These are phyloP conservation scores for Sclerodermus sp. DNA, from an alignment of 2,888 invertebrate genomes.

Conservation along the genomic window DNA sequence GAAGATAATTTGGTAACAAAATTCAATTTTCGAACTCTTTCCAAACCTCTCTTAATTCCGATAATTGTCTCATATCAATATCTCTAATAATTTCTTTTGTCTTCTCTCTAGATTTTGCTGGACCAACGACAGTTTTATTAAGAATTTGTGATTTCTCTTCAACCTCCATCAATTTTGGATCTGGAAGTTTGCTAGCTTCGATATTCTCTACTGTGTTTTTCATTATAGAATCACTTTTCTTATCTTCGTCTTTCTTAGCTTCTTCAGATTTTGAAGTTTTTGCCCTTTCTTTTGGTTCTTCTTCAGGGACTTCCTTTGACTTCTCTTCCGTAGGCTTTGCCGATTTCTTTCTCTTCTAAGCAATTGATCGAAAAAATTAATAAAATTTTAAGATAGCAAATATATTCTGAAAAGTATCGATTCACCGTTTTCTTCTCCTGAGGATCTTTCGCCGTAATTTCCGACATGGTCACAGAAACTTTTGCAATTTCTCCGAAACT, in stretches of 20 bases:
- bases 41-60: constrained; percentile 67
- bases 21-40: no score
- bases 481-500: no score
- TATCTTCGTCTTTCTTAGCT: constrained; percentile 1
- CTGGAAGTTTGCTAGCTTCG: no score
- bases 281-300: background rate
- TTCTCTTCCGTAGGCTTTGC: constrained; percentile 10
- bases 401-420: background rate
- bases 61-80: constrained; percentile 65
- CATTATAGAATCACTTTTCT: background rate
- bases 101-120: no score
- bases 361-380: background rate
- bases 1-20: constrained; percentile 1
- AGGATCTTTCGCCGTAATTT: background rate
- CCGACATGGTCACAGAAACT: background rate
- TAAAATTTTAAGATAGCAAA: background rate
- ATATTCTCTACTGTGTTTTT: background rate
- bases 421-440: constrained; percentile 13
- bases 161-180: no score
- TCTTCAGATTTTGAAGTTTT: background rate
- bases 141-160: no score
- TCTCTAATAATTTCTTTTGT: constrained; percentile 49
- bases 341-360: constrained; percentile 19
- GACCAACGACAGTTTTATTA: no score
- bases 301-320: background rate